These are phyloP conservation scores for Myotis vivesi DNA, from an alignment of 2,797 vertebrate genomes.

Conservation along the genomic window DNA sequence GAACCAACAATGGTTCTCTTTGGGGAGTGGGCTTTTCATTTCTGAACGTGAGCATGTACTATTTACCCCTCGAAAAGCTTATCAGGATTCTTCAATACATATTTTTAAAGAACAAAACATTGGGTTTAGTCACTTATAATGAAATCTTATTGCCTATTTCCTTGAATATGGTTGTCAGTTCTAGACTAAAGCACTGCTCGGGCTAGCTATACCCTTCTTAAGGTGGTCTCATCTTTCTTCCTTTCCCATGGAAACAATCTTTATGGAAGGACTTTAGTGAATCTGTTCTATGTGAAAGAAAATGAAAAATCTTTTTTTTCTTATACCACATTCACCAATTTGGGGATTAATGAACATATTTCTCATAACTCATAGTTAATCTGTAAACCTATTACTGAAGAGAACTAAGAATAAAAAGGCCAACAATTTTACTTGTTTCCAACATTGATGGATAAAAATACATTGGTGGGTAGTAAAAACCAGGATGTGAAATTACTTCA, in stretches of 20 bases:
- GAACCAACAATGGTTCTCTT: background rate
- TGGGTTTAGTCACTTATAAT: constrained; percentile 6
- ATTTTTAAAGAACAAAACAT: background rate
- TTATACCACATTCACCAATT: background rate
- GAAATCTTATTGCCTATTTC: background rate
- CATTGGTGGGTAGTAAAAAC: background rate
- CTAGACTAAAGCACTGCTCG: background rate
- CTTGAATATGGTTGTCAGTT: background rate
- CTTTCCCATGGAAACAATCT: background rate
- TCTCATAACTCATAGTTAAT: background rate
- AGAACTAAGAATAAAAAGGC: background rate
- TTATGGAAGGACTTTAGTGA: background rate
- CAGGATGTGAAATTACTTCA: background rate
- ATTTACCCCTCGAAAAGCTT: background rate
- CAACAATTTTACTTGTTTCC: background rate
- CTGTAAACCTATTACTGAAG: background rate
- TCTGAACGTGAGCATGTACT: background rate
- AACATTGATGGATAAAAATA: background rate
- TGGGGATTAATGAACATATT: constrained; percentile 19
- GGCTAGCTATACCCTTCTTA: background rate
- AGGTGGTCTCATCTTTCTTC: background rate
- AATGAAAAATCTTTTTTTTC: background rate
- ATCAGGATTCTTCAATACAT: background rate
- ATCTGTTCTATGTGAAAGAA: background rate
- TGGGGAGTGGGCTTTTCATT: background rate